A percentile compares a stretch with the other conserved stretches of the same genome.
phyloP scores from a whole-genome alignment of 2,113 vertebrate genomes.

The Brienomyrus longianalis region DNA sequence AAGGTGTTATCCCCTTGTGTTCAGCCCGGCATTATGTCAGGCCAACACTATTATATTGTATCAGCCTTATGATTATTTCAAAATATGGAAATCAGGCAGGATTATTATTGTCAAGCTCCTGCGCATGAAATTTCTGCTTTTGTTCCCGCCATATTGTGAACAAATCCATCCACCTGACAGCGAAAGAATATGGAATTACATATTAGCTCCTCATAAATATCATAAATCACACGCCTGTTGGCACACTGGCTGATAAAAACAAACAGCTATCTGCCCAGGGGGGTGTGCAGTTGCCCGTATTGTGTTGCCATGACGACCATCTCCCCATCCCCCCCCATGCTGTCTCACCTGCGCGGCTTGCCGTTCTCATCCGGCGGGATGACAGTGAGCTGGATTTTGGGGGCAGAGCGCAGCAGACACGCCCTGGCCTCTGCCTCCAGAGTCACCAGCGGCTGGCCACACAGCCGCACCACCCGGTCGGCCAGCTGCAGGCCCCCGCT shows the following conservation, averaged over 20 bases:
- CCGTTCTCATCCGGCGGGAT: conserved; percentile 82
- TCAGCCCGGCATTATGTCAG: not conserved
- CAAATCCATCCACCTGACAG: not conserved
- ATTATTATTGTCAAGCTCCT: not conserved
- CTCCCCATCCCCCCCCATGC: not conserved
- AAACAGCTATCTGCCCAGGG: not conserved
- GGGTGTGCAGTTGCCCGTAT: not conserved
- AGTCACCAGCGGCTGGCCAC: conserved; percentile 67
- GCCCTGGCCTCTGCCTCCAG: conserved; percentile 63
- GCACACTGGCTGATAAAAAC: not conserved
- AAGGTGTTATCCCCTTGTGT: not conserved
- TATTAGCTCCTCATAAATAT: not conserved
- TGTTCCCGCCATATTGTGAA: not conserved
- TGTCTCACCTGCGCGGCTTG: conserved; percentile 77
- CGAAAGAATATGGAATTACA: not conserved
- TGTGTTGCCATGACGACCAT: not conserved
- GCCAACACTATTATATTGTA: not conserved
- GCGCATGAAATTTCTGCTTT: not conserved
- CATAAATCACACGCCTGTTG: not conserved
- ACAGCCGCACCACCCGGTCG: conserved; percentile 78
- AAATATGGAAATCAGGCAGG: not conserved
- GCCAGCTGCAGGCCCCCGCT: conserved; percentile 75
- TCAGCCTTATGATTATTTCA: not conserved
- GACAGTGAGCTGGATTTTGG: conserved; percentile 83
- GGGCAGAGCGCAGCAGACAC: conserved; percentile 65